Conservation (phyloP, 2,113 vertebrate genomes). For the Anolis sagrei region DNA sequence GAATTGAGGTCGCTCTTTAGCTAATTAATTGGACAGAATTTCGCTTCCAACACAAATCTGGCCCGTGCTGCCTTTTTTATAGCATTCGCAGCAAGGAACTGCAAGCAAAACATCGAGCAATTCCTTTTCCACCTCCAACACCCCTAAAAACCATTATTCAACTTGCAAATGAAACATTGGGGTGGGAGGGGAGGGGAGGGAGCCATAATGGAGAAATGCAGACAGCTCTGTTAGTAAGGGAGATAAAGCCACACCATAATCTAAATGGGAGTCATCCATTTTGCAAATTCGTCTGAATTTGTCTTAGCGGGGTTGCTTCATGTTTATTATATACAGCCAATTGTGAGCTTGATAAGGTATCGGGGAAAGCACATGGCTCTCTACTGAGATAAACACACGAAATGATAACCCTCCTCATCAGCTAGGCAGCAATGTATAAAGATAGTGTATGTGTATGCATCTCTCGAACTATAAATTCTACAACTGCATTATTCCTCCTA, state of each 20-base stretch:
- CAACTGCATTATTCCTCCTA: neutral
- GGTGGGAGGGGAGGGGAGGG: neutral
- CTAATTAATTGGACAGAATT: conserved; percentile 9
- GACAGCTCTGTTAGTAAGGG: conserved; percentile 34
- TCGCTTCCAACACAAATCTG: neutral
- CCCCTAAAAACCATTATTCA: neutral
- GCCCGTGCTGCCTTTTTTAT: neutral
- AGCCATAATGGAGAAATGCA: neutral
- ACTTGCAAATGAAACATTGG: neutral
- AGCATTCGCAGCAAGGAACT: neutral
- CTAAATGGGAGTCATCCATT: conserved; percentile 45
- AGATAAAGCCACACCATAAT: conserved; percentile 38
- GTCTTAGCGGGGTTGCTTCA: conserved; percentile 35
- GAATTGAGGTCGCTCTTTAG: conserved; percentile 8
- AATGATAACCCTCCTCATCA: conserved; percentile 46
- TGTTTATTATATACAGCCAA: conserved; percentile 29
- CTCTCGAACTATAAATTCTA: conserved; percentile 49
- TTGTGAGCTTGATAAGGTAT: conserved; percentile 39
- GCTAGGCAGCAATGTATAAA: conserved; percentile 47
- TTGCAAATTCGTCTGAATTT: conserved; percentile 45
- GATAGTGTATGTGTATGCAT: conserved; percentile 10
- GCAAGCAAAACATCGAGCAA: neutral
- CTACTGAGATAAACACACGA: conserved; percentile 43
- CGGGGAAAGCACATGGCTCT: conserved; percentile 24
- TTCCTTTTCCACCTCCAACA: neutral